Conservation (phyloP, 2,888 invertebrate genomes). For the Caenorhabditis panamensis region DNA sequence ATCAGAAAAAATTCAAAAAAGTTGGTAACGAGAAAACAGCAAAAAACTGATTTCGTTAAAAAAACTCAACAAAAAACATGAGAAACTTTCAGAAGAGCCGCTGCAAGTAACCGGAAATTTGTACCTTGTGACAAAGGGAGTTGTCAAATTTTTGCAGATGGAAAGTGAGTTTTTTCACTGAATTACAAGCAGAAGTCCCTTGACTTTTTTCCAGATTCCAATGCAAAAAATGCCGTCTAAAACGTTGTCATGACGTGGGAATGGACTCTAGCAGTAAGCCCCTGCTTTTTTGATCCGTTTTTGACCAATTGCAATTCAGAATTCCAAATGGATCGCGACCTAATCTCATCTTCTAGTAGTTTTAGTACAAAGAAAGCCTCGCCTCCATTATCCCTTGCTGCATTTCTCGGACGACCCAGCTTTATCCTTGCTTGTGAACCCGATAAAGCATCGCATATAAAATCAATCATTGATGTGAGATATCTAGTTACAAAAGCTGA, state of each 20-base stretch:
- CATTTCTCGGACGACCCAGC: conserved; percentile 29
- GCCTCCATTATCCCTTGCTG: conserved; percentile 1
- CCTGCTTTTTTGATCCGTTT: not conserved
- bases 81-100: conserved; percentile 33
- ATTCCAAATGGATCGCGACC: conserved; percentile 36
- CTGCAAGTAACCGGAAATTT: conserved; percentile 12
- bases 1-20: too few relatives aligned
- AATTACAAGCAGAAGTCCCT: not conserved
- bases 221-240: conserved; percentile 39
- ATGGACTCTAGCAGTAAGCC: conserved; percentile 40
- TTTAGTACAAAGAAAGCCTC: too few relatives aligned
- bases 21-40: too few relatives aligned
- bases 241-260: conserved; percentile 33
- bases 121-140: conserved; percentile 7
- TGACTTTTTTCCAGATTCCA: conserved; percentile 15
- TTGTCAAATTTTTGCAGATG: conserved; percentile 11
- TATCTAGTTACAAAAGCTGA: conserved; percentile 23
- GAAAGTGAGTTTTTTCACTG: conserved; percentile 18
- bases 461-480: conserved; percentile 16
- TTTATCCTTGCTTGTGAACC: conserved; percentile 35
- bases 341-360: conserved; percentile 5
- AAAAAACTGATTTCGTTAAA: too few relatives aligned
- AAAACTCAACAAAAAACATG: not conserved
- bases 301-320: not conserved
- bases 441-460: conserved; percentile 8